Evolutionary conservation across 2,888 invertebrate species (phyloP), one percentile per base, ranked within the genome.

Genomic region (Lasioglossum oenotherae): DNA sequence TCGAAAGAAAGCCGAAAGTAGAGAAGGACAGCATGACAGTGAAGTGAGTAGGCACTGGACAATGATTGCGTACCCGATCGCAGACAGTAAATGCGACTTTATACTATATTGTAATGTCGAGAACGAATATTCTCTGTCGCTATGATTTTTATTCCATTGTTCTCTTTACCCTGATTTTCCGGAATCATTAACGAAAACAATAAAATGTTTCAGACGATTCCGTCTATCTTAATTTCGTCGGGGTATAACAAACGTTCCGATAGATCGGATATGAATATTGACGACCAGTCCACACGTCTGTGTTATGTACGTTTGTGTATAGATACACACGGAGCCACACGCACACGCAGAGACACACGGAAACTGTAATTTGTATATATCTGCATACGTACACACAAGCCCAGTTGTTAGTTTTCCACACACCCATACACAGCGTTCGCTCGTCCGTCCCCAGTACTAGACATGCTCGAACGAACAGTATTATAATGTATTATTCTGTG

Each of bases 381-480:
- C 27, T 60, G 60, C 44, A 41, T 44, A 72, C 44, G n/a, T 38
- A 69, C 73, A 72, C 53, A 74, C 67, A 80, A 73, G 80, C 46
- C 78, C 72, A 80, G 80, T 53, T 83, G 73, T 83, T 82, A 74
- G 60, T 80, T 73, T 23, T 53, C 23, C 53, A 19, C 53, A 53
- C 53, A 23, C 19, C 19, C 49, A 49, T 23, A 53, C 64, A 73
- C 78, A 57, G 75, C 53, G 76, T 78, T 73, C 19, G 76, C 49
- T 46, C 69, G 79, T 79, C 35, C 71, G 73, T 79, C 78, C 83
- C 53, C 81, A 67, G 60, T 74, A 82, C 3, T 8, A 78, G 83
- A 87, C 80, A 84, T 85, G 83, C 86, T 83, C 57, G 90, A 87
- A 67, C 27, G 72, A 60, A 87, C 74, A 75, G 77, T 75, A 83